Evolutionary conservation across 2,888 invertebrate genomes (phyloP).

Genomic region (Drosophila monieri): DNA sequence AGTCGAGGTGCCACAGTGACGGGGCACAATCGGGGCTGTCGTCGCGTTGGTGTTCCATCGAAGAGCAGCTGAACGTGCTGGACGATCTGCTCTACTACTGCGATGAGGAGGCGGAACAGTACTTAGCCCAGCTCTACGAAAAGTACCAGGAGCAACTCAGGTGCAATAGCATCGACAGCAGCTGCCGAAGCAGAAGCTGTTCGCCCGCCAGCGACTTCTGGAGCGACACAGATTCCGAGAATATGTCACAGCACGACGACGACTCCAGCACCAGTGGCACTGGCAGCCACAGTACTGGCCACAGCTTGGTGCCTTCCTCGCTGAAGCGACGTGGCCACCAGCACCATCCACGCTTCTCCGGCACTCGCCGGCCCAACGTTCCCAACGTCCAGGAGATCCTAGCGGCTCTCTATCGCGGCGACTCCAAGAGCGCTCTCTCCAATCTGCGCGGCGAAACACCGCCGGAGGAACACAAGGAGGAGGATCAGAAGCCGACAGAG

Average conservation of each 20-base stretch:
- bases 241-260: constrained; percentile 53
- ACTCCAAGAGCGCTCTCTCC: constrained; percentile 79
- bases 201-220: constrained; percentile 38
- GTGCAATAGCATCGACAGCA: constrained; percentile 29
- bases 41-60: constrained; percentile 82
- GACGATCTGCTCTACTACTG: constrained; percentile 81
- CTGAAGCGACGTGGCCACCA: constrained; percentile 88
- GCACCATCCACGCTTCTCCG: constrained; percentile 89
- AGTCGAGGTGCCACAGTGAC: constrained; percentile 11
- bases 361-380: constrained; percentile 85
- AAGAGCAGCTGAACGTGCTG: constrained; percentile 81
- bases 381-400: constrained; percentile 84
- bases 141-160: constrained; percentile 49
- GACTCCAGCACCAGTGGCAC: constrained; percentile 79
- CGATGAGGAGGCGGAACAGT: constrained; percentile 79
- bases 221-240: constrained; percentile 58
- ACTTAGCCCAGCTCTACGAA: constrained; percentile 66
- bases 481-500: constrained; percentile 20
- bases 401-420: constrained; percentile 83
- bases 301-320: constrained; percentile 65
- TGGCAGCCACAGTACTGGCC: constrained; percentile 63
- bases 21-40: constrained; percentile 75
- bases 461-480: constrained; percentile 13
- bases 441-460: constrained; percentile 68
- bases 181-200: constrained; percentile 38